Percentiles rank a stretch among this genome's conserved stretches.
These are phyloP conservation scores for Oreochromis mossambicus DNA, from an alignment of 2,797 vertebrate genomes.

Conservation along the genomic window DNA sequence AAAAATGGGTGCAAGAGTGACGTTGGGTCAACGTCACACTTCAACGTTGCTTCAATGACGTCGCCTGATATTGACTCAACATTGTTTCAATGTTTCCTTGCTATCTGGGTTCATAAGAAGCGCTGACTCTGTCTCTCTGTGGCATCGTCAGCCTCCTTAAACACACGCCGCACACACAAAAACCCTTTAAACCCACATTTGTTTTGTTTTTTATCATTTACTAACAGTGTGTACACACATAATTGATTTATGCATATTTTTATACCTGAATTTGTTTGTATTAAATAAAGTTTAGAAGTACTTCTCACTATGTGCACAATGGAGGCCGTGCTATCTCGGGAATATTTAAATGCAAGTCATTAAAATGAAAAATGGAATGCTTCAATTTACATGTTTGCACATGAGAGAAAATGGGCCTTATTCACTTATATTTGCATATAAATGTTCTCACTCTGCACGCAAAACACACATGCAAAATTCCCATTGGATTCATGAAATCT, in stretches of 20 bases:
- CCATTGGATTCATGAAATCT: background rate
- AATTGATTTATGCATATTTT: background rate
- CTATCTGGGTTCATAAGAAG: too few species aligned
- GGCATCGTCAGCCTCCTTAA: background rate
- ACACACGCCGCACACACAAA: background rate
- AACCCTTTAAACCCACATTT: background rate
- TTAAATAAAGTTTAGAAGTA: background rate
- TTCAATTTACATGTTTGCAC: background rate
- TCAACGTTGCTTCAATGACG: too few species aligned
- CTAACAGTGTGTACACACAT: background rate
- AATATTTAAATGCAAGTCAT: background rate
- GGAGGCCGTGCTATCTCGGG: background rate
- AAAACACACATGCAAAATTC: background rate
- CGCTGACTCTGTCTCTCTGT: rapidly evolving
- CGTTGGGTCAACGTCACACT: too few species aligned
- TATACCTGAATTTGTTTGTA: background rate
- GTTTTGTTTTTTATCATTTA: background rate
- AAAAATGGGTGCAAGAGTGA: too few species aligned
- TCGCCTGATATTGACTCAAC: too few species aligned
- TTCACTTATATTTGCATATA: background rate
- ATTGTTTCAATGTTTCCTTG: too few species aligned
- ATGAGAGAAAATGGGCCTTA: background rate
- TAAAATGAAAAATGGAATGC: background rate
- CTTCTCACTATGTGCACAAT: background rate
- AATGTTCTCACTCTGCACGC: background rate